Conservation (phyloP, 2,888 invertebrate species). For the Plemyria rubiginata region DNA sequence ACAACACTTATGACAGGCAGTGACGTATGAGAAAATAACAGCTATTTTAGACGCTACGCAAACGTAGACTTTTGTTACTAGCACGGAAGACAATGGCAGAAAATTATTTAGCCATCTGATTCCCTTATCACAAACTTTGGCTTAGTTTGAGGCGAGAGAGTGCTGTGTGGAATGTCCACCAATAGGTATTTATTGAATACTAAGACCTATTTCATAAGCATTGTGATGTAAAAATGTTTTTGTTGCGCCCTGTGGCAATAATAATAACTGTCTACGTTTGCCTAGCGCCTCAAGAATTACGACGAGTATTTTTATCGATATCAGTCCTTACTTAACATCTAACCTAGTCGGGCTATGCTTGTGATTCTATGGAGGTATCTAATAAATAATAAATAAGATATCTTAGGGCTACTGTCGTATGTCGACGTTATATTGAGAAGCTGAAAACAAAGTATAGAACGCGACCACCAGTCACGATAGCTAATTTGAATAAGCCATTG, state of each 20-base stretch:
- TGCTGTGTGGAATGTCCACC: too few relatives aligned
- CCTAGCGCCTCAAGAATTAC: conserved; percentile 38
- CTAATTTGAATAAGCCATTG: too few relatives aligned
- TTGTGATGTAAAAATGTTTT: too few relatives aligned
- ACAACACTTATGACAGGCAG: conserved; percentile 55
- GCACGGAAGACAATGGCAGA: neutral
- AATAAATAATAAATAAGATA: conserved; percentile 72
- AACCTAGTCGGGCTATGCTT: conserved; percentile 51
- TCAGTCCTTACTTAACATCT: conserved; percentile 82
- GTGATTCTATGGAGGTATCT: conserved; percentile 56
- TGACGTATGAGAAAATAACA: conserved; percentile 43
- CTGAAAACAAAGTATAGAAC: neutral
- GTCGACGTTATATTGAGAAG: neutral
- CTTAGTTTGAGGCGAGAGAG: too few relatives aligned
- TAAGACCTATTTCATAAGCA: too few relatives aligned
- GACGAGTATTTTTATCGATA: conserved; percentile 69
- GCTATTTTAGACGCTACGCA: conserved; percentile 16
- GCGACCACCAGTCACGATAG: neutral
- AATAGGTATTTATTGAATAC: too few relatives aligned
- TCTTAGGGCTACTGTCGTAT: conserved; percentile 49
- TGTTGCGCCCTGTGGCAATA: neutral
- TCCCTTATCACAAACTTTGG: too few relatives aligned
- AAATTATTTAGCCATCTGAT: too few relatives aligned
- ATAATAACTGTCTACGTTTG: conserved; percentile 1
- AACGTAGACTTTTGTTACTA: neutral